Percentiles rank a stretch among this genome's conserved stretches.
These are phyloP conservation scores for Polydrusus pterygomalis DNA, from an alignment of 2,888 invertebrate species.

Conservation along the genomic window DNA sequence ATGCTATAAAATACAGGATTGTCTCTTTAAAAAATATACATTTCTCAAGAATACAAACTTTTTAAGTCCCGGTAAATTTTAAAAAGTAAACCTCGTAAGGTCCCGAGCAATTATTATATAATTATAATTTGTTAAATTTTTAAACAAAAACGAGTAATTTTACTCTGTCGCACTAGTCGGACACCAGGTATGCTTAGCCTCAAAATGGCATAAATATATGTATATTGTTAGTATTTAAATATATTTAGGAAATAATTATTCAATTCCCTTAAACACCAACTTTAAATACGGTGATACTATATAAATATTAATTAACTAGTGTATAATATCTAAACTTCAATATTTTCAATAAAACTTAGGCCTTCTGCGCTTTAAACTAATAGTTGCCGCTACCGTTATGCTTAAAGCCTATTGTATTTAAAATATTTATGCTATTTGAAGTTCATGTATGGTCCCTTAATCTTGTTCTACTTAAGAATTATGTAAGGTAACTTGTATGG, in stretches of 20 bases:
- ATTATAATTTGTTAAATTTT: no score
- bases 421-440: slow-evolving; percentile 65
- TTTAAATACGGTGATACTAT: slow-evolving; percentile 42
- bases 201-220: slow-evolving; percentile 49
- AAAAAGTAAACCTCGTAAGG: no score
- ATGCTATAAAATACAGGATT: no score
- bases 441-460: slow-evolving; percentile 66
- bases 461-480: slow-evolving; percentile 70
- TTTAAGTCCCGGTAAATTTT: no score
- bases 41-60: no score
- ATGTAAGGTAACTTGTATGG: slow-evolving; percentile 67
- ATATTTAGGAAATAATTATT: slow-evolving; percentile 38
- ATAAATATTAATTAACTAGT: slow-evolving; percentile 41
- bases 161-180: no score
- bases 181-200: slow-evolving; percentile 48
- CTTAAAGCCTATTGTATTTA: slow-evolving; percentile 60
- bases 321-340: slow-evolving; percentile 41
- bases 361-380: slow-evolving; percentile 67
- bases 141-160: no score
- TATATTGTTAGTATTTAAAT: slow-evolving; percentile 51
- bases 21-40: no score
- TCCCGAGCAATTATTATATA: no score
- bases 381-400: slow-evolving; percentile 62
- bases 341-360: slow-evolving; percentile 60
- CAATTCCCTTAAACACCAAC: slow-evolving; percentile 55